Evolutionary conservation across 2,797 vertebrate genomes (phyloP).

Genomic region (Gallirallus australis): DNA sequence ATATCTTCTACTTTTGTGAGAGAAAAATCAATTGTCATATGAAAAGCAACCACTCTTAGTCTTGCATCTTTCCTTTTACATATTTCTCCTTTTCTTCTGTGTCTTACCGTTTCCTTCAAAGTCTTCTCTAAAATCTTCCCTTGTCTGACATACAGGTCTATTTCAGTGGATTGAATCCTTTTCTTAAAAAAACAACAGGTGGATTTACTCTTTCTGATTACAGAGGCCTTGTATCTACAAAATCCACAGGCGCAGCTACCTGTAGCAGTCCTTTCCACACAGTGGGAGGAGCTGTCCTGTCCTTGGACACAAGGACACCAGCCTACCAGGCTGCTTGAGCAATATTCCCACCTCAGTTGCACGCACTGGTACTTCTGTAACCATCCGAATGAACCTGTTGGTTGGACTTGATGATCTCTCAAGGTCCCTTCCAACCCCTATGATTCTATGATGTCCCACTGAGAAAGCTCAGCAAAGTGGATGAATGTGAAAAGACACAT

Average conservation of each 20-base stretch:
- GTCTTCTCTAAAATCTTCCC: background rate
- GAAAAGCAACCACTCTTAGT: background rate
- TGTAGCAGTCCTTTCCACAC: background rate
- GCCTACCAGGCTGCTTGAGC: background rate
- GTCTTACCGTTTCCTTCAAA: background rate
- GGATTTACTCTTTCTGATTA: background rate
- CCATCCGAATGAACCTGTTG: background rate
- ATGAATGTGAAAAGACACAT: background rate
- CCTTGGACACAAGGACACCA: background rate
- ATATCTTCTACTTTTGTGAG: background rate
- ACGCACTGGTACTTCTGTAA: background rate
- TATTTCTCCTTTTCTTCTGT: background rate
- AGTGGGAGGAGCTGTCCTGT: fast-evolving
- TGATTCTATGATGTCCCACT: background rate
- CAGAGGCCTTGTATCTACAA: background rate
- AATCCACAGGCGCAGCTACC: background rate
- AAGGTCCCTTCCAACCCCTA: too few relatives aligned
- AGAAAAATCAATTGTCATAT: background rate
- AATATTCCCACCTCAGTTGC: background rate
- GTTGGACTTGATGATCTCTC: too few relatives aligned
- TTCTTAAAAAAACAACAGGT: background rate
- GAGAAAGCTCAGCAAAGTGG: background rate
- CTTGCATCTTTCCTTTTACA: background rate
- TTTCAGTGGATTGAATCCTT: background rate
- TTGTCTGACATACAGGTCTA: background rate